phyloP scores from a whole-genome alignment of 2,113 vertebrate genomes.

The Eonycteris spelaea region DNA sequence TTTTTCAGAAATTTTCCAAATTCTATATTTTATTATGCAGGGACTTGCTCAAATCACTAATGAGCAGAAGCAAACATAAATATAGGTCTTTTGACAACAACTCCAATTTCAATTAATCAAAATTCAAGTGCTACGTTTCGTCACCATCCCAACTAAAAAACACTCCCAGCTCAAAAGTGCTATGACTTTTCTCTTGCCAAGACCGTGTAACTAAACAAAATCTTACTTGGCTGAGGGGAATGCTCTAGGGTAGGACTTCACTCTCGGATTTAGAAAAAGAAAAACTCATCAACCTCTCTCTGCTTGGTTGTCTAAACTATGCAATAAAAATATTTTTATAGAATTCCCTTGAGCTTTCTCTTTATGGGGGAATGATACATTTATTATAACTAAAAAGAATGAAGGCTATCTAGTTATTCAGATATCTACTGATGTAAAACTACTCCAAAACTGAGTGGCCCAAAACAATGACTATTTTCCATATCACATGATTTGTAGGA shows the following conservation, averaged over 20 bases:
- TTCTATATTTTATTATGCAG: not conserved
- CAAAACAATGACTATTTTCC: not conserved
- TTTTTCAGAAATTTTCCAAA: not conserved
- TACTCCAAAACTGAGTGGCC: not conserved
- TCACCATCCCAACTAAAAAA: not conserved
- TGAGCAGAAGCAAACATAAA: not conserved
- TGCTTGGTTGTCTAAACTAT: not conserved
- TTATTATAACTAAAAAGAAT: not conserved
- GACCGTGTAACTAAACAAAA: not conserved
- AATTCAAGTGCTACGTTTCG: not conserved
- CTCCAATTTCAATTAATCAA: not conserved
- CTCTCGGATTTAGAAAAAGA: not conserved
- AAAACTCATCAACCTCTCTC: not conserved
- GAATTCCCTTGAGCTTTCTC: not conserved
- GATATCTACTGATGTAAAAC: not conserved
- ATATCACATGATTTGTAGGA: not conserved
- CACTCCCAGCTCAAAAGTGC: not conserved
- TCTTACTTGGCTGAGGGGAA: not conserved
- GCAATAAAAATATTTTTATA: not conserved
- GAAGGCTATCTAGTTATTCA: not conserved
- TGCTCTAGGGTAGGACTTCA: not conserved
- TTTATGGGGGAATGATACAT: not conserved
- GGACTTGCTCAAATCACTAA: not conserved
- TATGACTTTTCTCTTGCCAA: not conserved
- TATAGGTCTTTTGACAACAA: not conserved